A percentile compares a stretch with the other conserved stretches of the same genome.
These are phyloP conservation scores for Potamilus streckersoni DNA, from an alignment of 1,140 invertebrate species.

Conservation along the genomic window DNA sequence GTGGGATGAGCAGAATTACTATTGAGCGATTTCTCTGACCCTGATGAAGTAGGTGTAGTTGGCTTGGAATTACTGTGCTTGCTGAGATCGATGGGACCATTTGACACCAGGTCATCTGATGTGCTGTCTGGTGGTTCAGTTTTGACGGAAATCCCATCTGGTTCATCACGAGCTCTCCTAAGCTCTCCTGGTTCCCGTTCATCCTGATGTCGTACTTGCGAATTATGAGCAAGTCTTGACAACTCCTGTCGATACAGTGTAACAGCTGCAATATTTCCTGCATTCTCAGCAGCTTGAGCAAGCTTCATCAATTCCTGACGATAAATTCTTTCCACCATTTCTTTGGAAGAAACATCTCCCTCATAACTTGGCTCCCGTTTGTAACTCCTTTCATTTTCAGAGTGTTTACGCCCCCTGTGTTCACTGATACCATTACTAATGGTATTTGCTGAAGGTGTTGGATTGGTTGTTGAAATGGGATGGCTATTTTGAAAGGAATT, in stretches of 20 bases:
- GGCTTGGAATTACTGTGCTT: constrained; percentile 49
- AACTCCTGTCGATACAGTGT: constrained; percentile 75
- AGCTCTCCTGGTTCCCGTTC: constrained; percentile 39
- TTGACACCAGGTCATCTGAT: constrained; percentile 38
- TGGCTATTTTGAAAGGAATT: constrained; percentile 22
- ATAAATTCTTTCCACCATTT: constrained; percentile 96
- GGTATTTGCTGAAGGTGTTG: neutral
- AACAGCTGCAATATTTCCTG: constrained; percentile 74
- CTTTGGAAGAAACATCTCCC: constrained; percentile 75
- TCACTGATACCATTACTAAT: neutral
- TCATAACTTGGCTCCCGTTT: constrained; percentile 9
- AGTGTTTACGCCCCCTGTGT: constrained; percentile 26
- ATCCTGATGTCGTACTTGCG: constrained; percentile 29
- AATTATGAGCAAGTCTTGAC: constrained; percentile 49
- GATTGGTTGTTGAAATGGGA: constrained; percentile 11
- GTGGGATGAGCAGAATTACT: constrained; percentile 73
- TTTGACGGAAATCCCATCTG: constrained; percentile 43
- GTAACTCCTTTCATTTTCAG: constrained; percentile 22
- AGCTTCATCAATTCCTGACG: constrained; percentile 95
- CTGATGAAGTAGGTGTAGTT: constrained; percentile 50
- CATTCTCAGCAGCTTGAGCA: constrained; percentile 75
- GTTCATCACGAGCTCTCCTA: constrained; percentile 25
- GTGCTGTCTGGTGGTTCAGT: constrained; percentile 56
- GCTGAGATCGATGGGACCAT: constrained; percentile 60
- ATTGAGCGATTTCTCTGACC: constrained; percentile 44